Evolutionary conservation across 1,140 invertebrate genomes (phyloP), one percentile per base, ranked within the genome.

Genomic region (Portunus trituberculatus): DNA sequence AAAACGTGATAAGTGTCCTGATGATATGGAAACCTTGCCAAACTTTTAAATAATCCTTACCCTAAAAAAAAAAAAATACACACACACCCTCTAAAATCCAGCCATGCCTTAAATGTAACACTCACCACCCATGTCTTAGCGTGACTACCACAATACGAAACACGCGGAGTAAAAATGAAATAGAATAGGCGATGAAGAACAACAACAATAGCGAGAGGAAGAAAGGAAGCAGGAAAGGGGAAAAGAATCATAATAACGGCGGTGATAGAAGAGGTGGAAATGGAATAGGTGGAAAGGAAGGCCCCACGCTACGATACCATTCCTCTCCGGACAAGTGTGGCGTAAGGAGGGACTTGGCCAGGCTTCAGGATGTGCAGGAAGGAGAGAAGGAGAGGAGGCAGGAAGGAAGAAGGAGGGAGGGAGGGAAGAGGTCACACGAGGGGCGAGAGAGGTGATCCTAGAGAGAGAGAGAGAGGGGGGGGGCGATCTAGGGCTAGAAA

Each of bases 301-400:
- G 67, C 16, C 16, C 52, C 52, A n/a, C 67, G 67, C 25, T 20
- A 76, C 67, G 6, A 7, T 76, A 20, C 25, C n/a, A 76, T 76
- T n/a, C 25, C n/a, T 76, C 67, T 20, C 67, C 20, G 12, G 67
- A 76, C 67, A 76, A 76, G 4, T 76, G 67, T 76, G 67, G 6
- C 67, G 67, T 76, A n/a, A 76, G n/a, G 67, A 76, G 67, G 12
- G 67, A 76, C 67, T 76, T 76, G 67, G 67, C 67, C 67, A 76
- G 67, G 67, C 6, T 76, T 76, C 67, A 76, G 67, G 67, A 76
- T 25, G 67, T n/a, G 25, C 12, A n/a, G 67, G 67, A 76, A n/a
- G 67, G n/a, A n/a, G 67, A 59, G 2, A 10, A 59, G 52, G 52
- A 59, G 52, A 76, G 67, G 25, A 76, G n/a, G 67, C 20, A n/a